Percentiles rank a stretch among this genome's conserved stretches.
Conservation (phyloP, 2,888 invertebrate species). For the Ochropleura leucogaster region DNA sequence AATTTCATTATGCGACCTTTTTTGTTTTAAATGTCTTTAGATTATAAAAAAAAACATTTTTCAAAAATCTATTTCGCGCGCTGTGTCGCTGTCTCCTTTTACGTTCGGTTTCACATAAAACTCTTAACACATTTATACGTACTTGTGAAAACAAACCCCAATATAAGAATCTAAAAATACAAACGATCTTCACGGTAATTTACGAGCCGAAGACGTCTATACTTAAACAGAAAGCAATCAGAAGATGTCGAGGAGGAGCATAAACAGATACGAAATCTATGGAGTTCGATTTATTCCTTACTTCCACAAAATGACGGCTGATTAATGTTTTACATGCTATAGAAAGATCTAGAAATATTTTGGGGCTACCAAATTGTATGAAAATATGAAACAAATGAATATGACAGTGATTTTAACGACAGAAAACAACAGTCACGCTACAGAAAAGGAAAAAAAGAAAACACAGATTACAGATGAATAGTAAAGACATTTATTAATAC, state of each 20-base stretch:
- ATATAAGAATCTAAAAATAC: slow-evolving; percentile 47
- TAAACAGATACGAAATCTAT: slow-evolving; percentile 35
- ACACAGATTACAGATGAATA: slow-evolving; percentile 60
- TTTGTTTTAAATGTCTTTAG: background rate
- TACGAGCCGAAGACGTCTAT: slow-evolving; percentile 37
- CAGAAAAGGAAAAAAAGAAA: slow-evolving; percentile 63
- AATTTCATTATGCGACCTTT: background rate
- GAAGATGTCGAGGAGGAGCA: slow-evolving; percentile 39
- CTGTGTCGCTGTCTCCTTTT: slow-evolving; percentile 12
- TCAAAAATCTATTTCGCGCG: slow-evolving; percentile 20
- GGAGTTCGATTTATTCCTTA: slow-evolving; percentile 3
- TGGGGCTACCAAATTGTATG: background rate
- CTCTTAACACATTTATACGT: slow-evolving; percentile 26
- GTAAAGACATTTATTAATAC: slow-evolving; percentile 61
- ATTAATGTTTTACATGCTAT: slow-evolving; percentile 11
- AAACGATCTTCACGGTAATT: slow-evolving; percentile 44
- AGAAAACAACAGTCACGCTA: slow-evolving; percentile 49
- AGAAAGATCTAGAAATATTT: slow-evolving; percentile 13
- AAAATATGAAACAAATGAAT: background rate
- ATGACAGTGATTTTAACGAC: background rate
- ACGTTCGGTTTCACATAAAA: slow-evolving; percentile 55
- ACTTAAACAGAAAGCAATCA: slow-evolving; percentile 48
- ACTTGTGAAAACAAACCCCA: slow-evolving; percentile 40
- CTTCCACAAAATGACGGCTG: background rate
- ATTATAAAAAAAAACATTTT: background rate